phyloP scores from a whole-genome alignment of 2,797 vertebrate genomes.

The Alcedo quadribrachys region DNA sequence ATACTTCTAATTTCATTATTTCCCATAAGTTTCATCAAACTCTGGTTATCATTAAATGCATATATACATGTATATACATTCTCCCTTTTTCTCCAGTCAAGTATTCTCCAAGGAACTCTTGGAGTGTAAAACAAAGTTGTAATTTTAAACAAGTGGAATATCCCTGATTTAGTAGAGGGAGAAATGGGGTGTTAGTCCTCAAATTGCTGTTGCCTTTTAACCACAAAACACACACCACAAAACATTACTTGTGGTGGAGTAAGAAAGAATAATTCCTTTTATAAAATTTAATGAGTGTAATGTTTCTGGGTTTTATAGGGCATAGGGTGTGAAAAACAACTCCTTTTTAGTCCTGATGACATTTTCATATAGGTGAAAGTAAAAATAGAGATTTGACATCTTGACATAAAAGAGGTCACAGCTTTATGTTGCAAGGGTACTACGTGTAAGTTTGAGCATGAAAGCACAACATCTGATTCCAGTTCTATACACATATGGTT shows the following conservation, averaged over 20 bases:
- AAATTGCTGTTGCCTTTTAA: constrained; percentile 42
- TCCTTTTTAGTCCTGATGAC: constrained; percentile 54
- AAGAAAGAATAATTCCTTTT: constrained; percentile 44
- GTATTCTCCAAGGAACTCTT: not conserved
- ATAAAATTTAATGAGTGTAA: constrained; percentile 63
- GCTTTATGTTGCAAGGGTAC: not conserved
- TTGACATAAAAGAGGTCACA: constrained; percentile 15
- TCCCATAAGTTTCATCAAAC: not conserved
- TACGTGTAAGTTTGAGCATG: not conserved
- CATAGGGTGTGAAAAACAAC: constrained; percentile 57
- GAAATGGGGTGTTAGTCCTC: not conserved
- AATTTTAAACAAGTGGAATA: constrained; percentile 29
- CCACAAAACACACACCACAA: constrained; percentile 5
- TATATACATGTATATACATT: not conserved
- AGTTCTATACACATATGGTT: not conserved
- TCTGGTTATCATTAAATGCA: not conserved
- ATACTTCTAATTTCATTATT: not conserved
- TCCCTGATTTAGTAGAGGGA: not conserved
- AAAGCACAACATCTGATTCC: constrained; percentile 56
- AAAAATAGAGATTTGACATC: constrained; percentile 55
- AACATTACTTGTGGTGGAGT: not conserved
- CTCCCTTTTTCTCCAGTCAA: not conserved
- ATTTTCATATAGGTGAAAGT: constrained; percentile 64
- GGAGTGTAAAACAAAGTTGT: not conserved
- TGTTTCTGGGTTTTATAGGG: constrained; percentile 49